Percentiles rank a stretch among this genome's conserved stretches.
phyloP scores from a whole-genome alignment of 2,888 invertebrate genomes.

The Eristalis tenax region DNA sequence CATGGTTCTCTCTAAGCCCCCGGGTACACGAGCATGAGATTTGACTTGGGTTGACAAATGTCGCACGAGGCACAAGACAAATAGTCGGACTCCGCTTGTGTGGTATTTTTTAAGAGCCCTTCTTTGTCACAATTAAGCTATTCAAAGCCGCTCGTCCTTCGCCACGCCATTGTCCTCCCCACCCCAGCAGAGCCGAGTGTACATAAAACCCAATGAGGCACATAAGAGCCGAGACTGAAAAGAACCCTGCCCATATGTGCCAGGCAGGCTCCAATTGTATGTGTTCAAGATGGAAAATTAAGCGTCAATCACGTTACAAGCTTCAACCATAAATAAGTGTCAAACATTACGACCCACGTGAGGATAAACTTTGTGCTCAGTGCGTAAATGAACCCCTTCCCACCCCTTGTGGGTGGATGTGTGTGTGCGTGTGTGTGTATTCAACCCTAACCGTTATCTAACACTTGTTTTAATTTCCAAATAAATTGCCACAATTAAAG shows the following conservation, averaged over 20 bases:
- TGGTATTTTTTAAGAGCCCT: not conserved
- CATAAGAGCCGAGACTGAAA: not conserved
- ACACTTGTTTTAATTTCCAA: conserved; percentile 70
- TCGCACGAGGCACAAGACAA: conserved; percentile 10
- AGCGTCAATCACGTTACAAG: conserved; percentile 45
- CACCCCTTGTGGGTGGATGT: not conserved
- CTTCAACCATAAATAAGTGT: conserved; percentile 65
- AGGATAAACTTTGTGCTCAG: conserved; percentile 56
- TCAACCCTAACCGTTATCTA: conserved; percentile 57
- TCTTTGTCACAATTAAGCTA: conserved; percentile 41
- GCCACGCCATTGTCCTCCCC: not conserved
- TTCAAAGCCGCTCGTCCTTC: conserved; percentile 14
- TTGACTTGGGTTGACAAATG: not conserved
- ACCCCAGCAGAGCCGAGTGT: not conserved
- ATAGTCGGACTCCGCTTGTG: conserved; percentile 1
- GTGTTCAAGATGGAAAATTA: conserved; percentile 30
- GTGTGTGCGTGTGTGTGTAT: not conserved
- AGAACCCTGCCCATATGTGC: not conserved
- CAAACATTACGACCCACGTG: conserved; percentile 58
- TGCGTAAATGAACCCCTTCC: conserved; percentile 36
- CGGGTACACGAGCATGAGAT: not conserved
- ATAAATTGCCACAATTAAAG: conserved; percentile 71
- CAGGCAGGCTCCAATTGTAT: not conserved
- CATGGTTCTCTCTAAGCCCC: not conserved
- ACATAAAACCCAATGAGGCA: conserved; percentile 50